Conservation (phyloP, 1,140 invertebrate species). For the Sitophilus oryzae region DNA sequence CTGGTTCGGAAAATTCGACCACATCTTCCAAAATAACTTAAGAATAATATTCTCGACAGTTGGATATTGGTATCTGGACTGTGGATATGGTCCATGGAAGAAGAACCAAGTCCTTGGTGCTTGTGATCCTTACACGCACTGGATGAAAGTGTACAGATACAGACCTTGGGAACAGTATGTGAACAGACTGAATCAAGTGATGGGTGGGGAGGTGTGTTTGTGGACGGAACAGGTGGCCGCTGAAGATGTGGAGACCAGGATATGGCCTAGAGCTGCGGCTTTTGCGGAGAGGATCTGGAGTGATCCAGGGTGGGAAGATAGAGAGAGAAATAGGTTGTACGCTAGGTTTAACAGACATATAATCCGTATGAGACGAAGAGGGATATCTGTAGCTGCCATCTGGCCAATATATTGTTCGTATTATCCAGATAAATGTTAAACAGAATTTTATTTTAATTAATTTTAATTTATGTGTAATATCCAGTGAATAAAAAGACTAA, state of each 20-base stretch:
- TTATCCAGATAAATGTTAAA: constrained; percentile 58
- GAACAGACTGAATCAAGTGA: constrained; percentile 39
- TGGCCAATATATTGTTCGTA: constrained; percentile 69
- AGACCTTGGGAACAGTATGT: constrained; percentile 55
- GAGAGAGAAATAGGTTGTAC: constrained; percentile 55
- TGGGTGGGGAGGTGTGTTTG: constrained; percentile 63
- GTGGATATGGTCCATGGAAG: constrained; percentile 73
- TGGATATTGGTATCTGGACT: constrained; percentile 79
- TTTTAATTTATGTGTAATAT: not conserved
- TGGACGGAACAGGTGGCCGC: constrained; percentile 63
- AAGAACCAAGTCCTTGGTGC: constrained; percentile 55
- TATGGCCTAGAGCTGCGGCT: constrained; percentile 64
- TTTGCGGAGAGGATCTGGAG: constrained; percentile 57
- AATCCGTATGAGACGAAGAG: constrained; percentile 53
- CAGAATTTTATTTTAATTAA: not conserved
- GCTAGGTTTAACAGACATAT: constrained; percentile 58
- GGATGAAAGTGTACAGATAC: constrained; percentile 77
- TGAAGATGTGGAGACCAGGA: constrained; percentile 55
- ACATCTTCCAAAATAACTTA: constrained; percentile 62
- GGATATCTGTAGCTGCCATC: constrained; percentile 59
- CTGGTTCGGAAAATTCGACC: constrained; percentile 66
- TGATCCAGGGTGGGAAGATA: constrained; percentile 27
- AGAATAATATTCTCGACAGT: constrained; percentile 73
- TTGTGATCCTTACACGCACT: constrained; percentile 72
- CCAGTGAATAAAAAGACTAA: not conserved